phyloP scores from a whole-genome alignment of 2,113 vertebrate genomes.

The Rhea americana region DNA sequence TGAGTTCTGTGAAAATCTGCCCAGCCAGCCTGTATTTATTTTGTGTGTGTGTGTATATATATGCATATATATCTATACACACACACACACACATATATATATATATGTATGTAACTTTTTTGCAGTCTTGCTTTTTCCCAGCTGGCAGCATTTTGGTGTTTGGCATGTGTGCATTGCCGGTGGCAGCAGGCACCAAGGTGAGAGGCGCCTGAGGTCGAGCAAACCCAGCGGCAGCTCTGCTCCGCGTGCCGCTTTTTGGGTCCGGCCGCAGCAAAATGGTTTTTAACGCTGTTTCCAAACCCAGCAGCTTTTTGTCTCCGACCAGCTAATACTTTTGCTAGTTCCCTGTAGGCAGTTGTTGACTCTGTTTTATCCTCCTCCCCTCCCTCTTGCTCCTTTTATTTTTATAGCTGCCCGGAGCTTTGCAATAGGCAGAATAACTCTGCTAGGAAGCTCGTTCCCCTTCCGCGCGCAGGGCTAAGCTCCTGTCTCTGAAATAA shows the following conservation, averaged over 20 bases:
- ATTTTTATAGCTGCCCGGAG: neutral
- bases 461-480: neutral
- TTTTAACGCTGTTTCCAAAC: neutral
- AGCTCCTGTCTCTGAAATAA: neutral
- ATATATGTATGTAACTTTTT: too few relatives aligned
- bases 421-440: neutral
- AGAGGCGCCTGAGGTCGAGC: too few relatives aligned
- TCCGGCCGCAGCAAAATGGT: accelerated
- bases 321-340: neutral
- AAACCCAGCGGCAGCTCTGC: neutral
- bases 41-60: too few relatives aligned
- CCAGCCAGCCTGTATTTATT: too few relatives aligned
- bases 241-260: neutral
- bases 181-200: too few relatives aligned
- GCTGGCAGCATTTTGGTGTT: neutral
- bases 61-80: too few relatives aligned
- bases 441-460: neutral
- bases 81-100: too few relatives aligned
- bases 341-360: neutral
- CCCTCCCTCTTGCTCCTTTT: neutral
- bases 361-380: neutral
- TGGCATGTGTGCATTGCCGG: neutral
- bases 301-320: neutral
- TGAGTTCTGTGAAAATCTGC: too few relatives aligned
- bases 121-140: too few relatives aligned